Percentiles rank a stretch among this genome's conserved stretches.
phyloP scores from a whole-genome alignment of 2,797 vertebrate genomes.

The Choloepus didactylus region DNA sequence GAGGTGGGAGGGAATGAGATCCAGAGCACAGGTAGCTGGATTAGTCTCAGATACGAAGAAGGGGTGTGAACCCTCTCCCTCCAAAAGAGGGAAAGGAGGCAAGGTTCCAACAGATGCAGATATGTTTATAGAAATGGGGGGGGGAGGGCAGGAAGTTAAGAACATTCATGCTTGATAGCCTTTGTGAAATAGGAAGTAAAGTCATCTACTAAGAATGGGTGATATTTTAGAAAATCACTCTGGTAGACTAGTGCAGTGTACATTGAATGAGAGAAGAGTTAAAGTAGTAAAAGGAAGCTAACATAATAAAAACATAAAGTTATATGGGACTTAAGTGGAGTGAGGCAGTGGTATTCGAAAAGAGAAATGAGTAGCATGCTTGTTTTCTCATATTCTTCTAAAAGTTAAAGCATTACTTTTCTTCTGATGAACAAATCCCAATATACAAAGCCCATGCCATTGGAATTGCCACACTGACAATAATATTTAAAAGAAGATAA shows the following conservation, averaged over 20 bases:
- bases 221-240: not conserved
- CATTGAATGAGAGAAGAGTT: not conserved
- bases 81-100: not conserved
- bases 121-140: not conserved
- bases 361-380: not conserved
- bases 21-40: not conserved
- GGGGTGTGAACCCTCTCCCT: not conserved
- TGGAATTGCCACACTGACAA: not conserved
- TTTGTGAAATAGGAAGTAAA: conserved; percentile 66
- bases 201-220: not conserved
- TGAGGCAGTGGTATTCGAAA: not conserved
- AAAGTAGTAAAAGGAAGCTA: not conserved
- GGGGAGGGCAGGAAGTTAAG: conserved; percentile 62
- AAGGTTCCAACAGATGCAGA: not conserved
- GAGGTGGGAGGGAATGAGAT: not conserved
- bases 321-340: not conserved
- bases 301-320: not conserved
- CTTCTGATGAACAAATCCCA: not conserved
- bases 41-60: not conserved
- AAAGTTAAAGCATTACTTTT: not conserved
- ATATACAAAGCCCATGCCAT: not conserved
- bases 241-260: not conserved
- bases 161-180: conserved; percentile 7
- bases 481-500: not conserved
- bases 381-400: not conserved